Percentiles rank a stretch among this genome's conserved stretches.
Evolutionary conservation across 2,797 vertebrate species (phyloP).

Genomic region (Babyrousa celebensis): DNA sequence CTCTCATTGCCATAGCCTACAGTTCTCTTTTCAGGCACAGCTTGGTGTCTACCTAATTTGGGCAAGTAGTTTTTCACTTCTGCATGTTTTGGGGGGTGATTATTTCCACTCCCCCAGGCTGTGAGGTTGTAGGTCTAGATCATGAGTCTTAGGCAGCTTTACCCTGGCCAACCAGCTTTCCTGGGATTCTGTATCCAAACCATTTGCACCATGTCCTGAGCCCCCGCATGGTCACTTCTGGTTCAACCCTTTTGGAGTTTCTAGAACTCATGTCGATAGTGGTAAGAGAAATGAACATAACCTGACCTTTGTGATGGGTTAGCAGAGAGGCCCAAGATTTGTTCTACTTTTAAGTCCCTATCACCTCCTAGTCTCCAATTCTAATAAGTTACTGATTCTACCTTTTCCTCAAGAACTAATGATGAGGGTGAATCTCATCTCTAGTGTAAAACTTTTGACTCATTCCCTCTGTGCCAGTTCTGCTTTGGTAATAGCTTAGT

Average conservation of each 20-base stretch:
- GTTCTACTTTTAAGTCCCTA: neutral
- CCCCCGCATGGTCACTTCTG: neutral
- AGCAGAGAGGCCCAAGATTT: neutral
- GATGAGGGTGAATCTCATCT: neutral
- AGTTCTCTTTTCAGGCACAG: neutral
- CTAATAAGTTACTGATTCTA: neutral
- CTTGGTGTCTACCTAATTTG: neutral
- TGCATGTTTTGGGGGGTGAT: neutral
- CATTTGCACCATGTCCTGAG: neutral
- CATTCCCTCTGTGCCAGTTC: neutral
- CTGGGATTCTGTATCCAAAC: neutral
- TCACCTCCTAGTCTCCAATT: neutral
- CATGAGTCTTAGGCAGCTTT: neutral
- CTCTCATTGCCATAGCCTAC: neutral
- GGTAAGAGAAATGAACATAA: neutral
- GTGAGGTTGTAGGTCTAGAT: neutral
- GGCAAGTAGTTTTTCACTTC: neutral
- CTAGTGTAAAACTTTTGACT: neutral
- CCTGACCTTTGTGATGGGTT: neutral
- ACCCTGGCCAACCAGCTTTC: neutral
- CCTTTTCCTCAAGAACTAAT: neutral
- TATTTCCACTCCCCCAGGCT: neutral
- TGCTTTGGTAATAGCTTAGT: neutral
- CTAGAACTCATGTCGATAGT: neutral
- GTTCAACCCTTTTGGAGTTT: constrained; percentile 5